Base-by-base conservation (phyloP, 2,113 vertebrate species). In the Colossoma macropomum region DNA sequence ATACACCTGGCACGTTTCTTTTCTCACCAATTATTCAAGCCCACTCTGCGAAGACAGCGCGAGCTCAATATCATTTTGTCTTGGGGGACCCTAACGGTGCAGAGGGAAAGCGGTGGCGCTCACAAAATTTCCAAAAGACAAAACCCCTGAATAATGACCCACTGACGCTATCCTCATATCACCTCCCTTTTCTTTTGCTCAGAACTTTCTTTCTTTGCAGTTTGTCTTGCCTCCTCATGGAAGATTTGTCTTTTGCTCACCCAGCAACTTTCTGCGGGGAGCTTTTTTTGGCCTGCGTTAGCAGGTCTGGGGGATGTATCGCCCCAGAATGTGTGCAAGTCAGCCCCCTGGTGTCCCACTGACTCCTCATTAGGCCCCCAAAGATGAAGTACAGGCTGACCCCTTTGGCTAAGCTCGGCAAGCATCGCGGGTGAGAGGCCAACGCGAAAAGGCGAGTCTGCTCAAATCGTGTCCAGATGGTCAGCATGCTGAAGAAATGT, bases 261-360 rank as follows among this genome's bases (percentile, higher is more conserved):
- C 77, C 75, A 79, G 87, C 85, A 85, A 66, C 76, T 85, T 84
- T 70, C 77, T 66, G 60, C 41, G 63, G n/a, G 60, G 59, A 62
- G 23, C 9, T 62, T 62, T 62, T 45, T 88, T 82, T 85, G 79
- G 60, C 76, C 69, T 80, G 45, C 75, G 82, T 84, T 84, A 84
- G 86, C 84, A 89, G 81, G 83, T 84, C 77, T 73, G 76, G 60
- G 70, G 88, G 81, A 87, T 68, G 81, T 82, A 85, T 87, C 81
- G 62, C 62, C 76, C 54, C 25, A 38, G 78, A 85, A 79, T 84
- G 41, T 73, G 34, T 85, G 65, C 45, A 69, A 85, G 71, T 79
- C 75, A 87, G 76, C 84, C 86, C 85, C 80, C 73, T 63, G 50
- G 80, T 74, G 77, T 80, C 79, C 70, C 81, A 69, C 73, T 54